These are phyloP conservation scores for Diabrotica balteata DNA, from an alignment of 2,888 invertebrate genomes.

Conservation along the genomic window DNA sequence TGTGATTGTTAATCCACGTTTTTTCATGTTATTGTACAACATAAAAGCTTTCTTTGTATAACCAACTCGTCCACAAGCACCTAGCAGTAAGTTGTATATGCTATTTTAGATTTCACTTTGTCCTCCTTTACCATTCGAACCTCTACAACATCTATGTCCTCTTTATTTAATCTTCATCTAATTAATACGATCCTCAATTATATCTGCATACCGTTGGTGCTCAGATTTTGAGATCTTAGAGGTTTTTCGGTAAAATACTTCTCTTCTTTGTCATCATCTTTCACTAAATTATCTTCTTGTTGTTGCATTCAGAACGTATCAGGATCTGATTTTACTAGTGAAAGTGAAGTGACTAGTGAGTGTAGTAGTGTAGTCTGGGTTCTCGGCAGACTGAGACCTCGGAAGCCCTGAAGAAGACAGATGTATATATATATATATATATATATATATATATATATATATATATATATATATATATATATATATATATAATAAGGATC, in stretches of 20 bases:
- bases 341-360: too few species aligned
- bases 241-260: conserved; percentile 65
- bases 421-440: too few species aligned
- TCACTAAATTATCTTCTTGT: conserved; percentile 50
- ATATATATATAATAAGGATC: too few species aligned
- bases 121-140: conserved; percentile 79
- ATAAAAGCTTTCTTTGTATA: conserved; percentile 86
- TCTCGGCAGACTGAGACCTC: too few species aligned
- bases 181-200: conserved; percentile 73
- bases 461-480: too few species aligned
- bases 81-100: conserved; percentile 82
- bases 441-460: too few species aligned
- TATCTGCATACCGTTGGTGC: conserved; percentile 71
- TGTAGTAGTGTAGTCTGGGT: too few species aligned
- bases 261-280: conserved; percentile 69
- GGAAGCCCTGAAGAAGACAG: too few species aligned
- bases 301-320: conserved; percentile 65
- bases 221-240: conserved; percentile 61
- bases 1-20: conserved; percentile 71
- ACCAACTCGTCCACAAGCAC: conserved; percentile 80
- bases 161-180: conserved; percentile 73
- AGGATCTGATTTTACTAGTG: conserved; percentile 64
- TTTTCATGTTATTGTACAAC: conserved; percentile 84
- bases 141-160: conserved; percentile 82
- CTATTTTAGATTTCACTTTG: conserved; percentile 78